Evolutionary conservation across 1,140 invertebrate species (phyloP).

Genomic region (Hyles euphorbiae): DNA sequence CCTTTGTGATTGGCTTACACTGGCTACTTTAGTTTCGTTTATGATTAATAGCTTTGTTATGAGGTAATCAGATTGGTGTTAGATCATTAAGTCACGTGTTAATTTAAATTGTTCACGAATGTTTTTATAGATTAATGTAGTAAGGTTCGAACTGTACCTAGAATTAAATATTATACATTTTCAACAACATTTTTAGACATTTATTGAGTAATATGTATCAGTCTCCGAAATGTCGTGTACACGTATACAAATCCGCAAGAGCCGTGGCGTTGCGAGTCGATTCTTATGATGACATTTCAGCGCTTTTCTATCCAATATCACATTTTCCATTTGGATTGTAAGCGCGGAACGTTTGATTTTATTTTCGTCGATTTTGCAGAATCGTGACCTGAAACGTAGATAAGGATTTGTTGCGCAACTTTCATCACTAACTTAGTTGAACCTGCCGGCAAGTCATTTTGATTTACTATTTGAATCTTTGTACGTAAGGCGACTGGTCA

Average conservation of each 20-base stretch:
- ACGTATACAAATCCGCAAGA: not conserved
- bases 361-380: conserved; percentile 46
- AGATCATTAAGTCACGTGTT: too few relatives aligned
- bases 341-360: conserved; percentile 42
- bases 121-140: too few relatives aligned
- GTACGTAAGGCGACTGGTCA: not conserved
- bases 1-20: too few relatives aligned
- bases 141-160: too few relatives aligned
- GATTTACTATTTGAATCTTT: conserved; percentile 16
- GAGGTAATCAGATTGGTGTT: too few relatives aligned
- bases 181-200: too few relatives aligned
- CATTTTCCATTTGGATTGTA: conserved; percentile 35
- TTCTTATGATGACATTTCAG: conserved; percentile 35
- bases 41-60: too few relatives aligned
- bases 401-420: conserved; percentile 38
- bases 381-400: conserved; percentile 42
- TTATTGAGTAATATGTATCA: too few relatives aligned
- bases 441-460: conserved; percentile 18
- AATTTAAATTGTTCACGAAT: too few relatives aligned
- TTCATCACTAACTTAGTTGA: conserved; percentile 25
- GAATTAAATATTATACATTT: too few relatives aligned
- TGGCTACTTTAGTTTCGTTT: too few relatives aligned
- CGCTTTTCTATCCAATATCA: conserved; percentile 32
- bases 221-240: too few relatives aligned
- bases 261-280: not conserved